Conservation (phyloP, 2,113 vertebrate species). For the Epinephelus moara region DNA sequence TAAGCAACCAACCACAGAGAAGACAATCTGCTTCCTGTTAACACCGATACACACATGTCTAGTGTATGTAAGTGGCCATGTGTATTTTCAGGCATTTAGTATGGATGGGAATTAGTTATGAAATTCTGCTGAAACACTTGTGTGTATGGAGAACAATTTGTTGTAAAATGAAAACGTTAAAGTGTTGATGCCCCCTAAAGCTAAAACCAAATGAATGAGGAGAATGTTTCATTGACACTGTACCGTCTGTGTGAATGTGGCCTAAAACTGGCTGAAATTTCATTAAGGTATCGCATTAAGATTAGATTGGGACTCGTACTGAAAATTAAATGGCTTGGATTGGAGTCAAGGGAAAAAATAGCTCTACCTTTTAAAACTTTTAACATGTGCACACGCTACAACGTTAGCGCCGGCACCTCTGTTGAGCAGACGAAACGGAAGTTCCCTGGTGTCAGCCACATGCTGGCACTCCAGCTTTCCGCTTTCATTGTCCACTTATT, state of each 20-base stretch:
- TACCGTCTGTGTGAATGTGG: background rate
- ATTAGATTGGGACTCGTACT: constrained; percentile 17
- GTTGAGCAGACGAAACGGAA: constrained; percentile 24
- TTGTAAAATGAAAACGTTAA: too few species aligned
- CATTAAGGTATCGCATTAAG: background rate
- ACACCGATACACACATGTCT: too few species aligned
- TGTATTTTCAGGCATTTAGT: too few species aligned
- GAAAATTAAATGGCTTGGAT: constrained; percentile 37
- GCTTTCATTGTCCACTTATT: constrained; percentile 73
- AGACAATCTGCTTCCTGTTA: too few species aligned
- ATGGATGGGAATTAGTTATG: too few species aligned
- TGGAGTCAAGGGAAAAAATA: background rate
- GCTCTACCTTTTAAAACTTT: constrained; percentile 14
- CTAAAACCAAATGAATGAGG: background rate
- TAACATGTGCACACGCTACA: background rate
- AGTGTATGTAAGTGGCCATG: too few species aligned
- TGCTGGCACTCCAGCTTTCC: constrained; percentile 34
- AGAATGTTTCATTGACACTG: background rate
- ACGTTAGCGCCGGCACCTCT: background rate
- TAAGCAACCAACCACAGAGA: too few species aligned
- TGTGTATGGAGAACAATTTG: too few species aligned
- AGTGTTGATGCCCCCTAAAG: too few species aligned
- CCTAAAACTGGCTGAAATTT: constrained; percentile 10
- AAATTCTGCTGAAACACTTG: too few species aligned
- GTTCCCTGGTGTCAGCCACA: constrained; percentile 43